These are phyloP conservation scores for Beris morrisii DNA, from an alignment of 2,888 invertebrate genomes.

Conservation along the genomic window DNA sequence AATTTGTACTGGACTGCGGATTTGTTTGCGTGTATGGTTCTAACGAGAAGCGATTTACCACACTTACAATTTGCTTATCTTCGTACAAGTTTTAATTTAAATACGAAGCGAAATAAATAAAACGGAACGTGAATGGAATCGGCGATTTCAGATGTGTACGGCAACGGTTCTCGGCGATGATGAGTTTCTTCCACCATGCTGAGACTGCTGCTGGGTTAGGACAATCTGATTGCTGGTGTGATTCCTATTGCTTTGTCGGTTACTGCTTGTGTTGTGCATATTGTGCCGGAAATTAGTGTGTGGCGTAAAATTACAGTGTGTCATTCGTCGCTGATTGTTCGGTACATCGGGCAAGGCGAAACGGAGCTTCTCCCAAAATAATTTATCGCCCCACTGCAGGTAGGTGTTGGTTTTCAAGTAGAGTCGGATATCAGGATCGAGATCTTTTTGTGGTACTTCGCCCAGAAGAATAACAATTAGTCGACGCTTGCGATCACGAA, in stretches of 20 bases:
- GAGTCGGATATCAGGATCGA: constrained; percentile 87
- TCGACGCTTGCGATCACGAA: constrained; percentile 82
- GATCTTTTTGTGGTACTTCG: constrained; percentile 83
- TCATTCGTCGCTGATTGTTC: constrained; percentile 55
- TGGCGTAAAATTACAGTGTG: constrained; percentile 56
- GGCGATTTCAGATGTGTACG: constrained; percentile 43
- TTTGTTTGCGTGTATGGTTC: too few species aligned
- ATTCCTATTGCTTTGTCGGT: constrained; percentile 46
- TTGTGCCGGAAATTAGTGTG: constrained; percentile 35
- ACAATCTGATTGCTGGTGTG: constrained; percentile 53
- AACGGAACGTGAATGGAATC: constrained; percentile 36
- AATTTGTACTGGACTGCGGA: too few species aligned
- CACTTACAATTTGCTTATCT: too few species aligned
- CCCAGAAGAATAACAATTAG: constrained; percentile 90
- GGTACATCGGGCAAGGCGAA: constrained; percentile 84
- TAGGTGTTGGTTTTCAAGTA: constrained; percentile 90
- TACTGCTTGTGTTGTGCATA: constrained; percentile 44
- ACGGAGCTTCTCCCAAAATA: constrained; percentile 94
- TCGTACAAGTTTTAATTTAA: background rate
- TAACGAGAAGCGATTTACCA: too few species aligned
- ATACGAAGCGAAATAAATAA: constrained; percentile 33
- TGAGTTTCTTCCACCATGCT: constrained; percentile 38
- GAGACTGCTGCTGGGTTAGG: constrained; percentile 27
- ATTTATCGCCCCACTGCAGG: constrained; percentile 89
- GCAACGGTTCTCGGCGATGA: constrained; percentile 44